Evolutionary conservation across 2,888 invertebrate genomes (phyloP), one percentile per base, ranked within the genome.

Genomic region (Anaspis maculata): DNA sequence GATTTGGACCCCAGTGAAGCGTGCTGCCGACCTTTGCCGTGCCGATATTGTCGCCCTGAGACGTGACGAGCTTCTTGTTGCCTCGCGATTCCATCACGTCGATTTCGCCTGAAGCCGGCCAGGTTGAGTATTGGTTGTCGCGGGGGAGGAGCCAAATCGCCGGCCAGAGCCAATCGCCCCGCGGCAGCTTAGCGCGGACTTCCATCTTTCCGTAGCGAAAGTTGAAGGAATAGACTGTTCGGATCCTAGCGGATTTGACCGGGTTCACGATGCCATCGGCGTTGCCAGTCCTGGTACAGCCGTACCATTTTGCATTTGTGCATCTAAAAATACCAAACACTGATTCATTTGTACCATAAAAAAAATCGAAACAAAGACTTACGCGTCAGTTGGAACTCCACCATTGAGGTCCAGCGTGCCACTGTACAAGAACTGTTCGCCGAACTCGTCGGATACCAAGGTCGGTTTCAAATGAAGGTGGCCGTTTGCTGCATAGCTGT

Each of bases 31-130:
- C 68, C 55, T 73, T 70, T 46, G 77, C 71, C 2, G 68, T 66
- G 2, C 79, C 79, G 45, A 79, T 74, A 19, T 51, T 45, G n/a
- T 30, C 23, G 3, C 44, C 48, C 4, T 39, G 15, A 13, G 7
- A 21, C 12, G 32, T 37, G 3, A 43, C 26, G 1, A 57, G 39
- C 13, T 72, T 57, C 15, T 66, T 64, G 56, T 79, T 79, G 28
- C 83, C 82, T 24, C 81, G 70, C 14, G 74, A 71, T 57, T 83
- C 82, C 34, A 74, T 64, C 22, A 84, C 59, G 53, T 83, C 81
- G 39, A 83, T 82, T 64, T 83, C 82, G 3, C 83, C 83, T 13
- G 80, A 81, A 3, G 74, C 57, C 1, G 82, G 82, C 82, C 82
- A 83, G 1, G 65, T 59, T 2, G 82, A 80, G 55, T 83, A 83